Conservation (phyloP, 2,888 invertebrate species). For the Apotomis capreana region DNA sequence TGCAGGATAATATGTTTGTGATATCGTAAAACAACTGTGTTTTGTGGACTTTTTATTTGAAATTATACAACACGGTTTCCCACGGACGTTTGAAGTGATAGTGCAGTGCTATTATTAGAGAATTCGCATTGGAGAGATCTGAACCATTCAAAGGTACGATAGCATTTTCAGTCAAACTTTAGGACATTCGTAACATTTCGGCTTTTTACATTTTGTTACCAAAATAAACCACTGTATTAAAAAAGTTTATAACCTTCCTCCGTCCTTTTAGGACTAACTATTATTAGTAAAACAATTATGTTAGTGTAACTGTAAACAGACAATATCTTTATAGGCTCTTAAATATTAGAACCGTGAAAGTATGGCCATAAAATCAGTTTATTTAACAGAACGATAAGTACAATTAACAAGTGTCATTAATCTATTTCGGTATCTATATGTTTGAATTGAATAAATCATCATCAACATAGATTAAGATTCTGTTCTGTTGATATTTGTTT, state of each 20-base stretch:
- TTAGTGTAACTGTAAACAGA: constrained; percentile 23
- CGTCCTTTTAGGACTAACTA: background rate
- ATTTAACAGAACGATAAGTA: too few species aligned
- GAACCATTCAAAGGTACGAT: constrained; percentile 30
- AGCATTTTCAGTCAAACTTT: constrained; percentile 23
- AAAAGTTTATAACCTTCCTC: background rate
- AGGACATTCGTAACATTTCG: constrained; percentile 16
- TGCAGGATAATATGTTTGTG: constrained; percentile 25
- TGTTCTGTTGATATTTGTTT: too few species aligned
- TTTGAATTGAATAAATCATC: too few species aligned
- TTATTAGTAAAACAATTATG: background rate
- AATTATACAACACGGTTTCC: background rate
- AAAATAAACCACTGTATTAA: background rate
- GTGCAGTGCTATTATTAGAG: constrained; percentile 27
- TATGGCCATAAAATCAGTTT: too few species aligned
- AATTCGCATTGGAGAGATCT: constrained; percentile 11
- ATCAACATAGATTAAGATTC: too few species aligned
- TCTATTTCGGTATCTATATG: too few species aligned
- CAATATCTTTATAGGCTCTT: background rate
- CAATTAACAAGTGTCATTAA: too few species aligned
- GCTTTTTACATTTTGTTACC: background rate
- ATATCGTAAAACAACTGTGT: constrained; percentile 30
- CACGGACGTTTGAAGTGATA: constrained; percentile 19
- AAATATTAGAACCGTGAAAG: too few species aligned
- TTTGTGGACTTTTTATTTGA: constrained; percentile 13